phyloP scores from a whole-genome alignment of 2,113 vertebrate genomes.

The Tenrec ecaudatus region DNA sequence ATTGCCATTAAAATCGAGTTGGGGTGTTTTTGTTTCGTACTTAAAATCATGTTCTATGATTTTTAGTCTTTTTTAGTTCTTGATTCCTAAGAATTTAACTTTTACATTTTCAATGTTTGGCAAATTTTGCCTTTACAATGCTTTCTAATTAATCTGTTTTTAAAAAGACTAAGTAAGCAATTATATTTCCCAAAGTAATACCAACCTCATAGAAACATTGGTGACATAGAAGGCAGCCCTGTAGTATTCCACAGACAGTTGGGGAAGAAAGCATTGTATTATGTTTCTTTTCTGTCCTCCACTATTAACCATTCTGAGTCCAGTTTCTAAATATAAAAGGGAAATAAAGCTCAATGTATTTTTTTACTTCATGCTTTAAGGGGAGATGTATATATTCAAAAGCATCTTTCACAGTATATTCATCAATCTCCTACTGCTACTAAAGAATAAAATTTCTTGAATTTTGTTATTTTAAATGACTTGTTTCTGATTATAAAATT shows the following conservation, averaged over 20 bases:
- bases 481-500: slow-evolving; percentile 22
- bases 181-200: slow-evolving; percentile 29
- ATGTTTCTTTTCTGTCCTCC: neutral
- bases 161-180: slow-evolving; percentile 48
- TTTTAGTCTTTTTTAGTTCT: neutral
- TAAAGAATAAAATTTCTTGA: neutral
- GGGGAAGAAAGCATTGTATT: neutral
- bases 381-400: neutral
- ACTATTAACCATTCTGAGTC: neutral
- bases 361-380: neutral
- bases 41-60: slow-evolving; percentile 42
- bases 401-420: neutral
- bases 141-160: slow-evolving; percentile 39
- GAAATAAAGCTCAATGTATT: neutral
- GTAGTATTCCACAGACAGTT: neutral
- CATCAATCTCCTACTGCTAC: neutral
- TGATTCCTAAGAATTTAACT: slow-evolving; percentile 32
- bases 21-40: too few species aligned
- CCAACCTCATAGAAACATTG: neutral
- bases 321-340: neutral
- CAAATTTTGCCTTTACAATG: slow-evolving; percentile 51
- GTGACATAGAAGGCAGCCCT: neutral
- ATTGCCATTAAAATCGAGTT: too few species aligned
- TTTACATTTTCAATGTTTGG: neutral
- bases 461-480: neutral